These are phyloP conservation scores for Jaculus jaculus DNA, from an alignment of 2,113 vertebrate species.

Conservation along the genomic window DNA sequence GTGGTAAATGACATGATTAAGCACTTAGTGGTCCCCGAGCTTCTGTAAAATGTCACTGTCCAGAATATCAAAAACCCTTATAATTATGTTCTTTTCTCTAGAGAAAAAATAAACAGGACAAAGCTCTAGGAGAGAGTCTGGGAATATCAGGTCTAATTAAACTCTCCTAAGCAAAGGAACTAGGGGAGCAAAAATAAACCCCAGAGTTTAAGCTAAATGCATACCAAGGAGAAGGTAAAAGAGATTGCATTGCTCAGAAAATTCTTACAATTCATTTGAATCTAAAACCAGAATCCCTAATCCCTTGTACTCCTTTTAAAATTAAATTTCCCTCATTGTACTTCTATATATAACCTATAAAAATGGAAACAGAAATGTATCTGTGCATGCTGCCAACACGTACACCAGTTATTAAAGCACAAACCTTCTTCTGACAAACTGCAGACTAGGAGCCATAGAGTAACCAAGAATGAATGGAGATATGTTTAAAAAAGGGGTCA, in stretches of 20 bases:
- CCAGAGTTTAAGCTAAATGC: neutral
- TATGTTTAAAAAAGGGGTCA: too few species aligned
- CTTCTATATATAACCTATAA: constrained; percentile 9
- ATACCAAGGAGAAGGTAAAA: neutral
- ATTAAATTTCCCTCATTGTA: neutral
- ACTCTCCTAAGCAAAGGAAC: neutral
- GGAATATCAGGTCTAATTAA: neutral
- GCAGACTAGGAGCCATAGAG: neutral
- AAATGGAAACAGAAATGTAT: constrained; percentile 11
- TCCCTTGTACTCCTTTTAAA: neutral
- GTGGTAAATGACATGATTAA: neutral
- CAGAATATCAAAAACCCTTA: neutral
- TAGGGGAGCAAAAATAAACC: neutral
- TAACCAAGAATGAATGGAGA: neutral
- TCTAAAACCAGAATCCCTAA: neutral
- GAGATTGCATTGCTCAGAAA: neutral
- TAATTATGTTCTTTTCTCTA: neutral
- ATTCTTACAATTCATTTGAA: neutral
- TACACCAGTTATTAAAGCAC: neutral
- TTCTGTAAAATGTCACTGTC: neutral
- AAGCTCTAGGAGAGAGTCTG: neutral
- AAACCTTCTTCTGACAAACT: neutral
- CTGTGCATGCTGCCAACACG: neutral
- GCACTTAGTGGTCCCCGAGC: neutral
- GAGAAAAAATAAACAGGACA: neutral